Evolutionary conservation across 2,888 invertebrate genomes (phyloP), one percentile per base, ranked within the genome.

Genomic region (Drosophila mulleri): DNA sequence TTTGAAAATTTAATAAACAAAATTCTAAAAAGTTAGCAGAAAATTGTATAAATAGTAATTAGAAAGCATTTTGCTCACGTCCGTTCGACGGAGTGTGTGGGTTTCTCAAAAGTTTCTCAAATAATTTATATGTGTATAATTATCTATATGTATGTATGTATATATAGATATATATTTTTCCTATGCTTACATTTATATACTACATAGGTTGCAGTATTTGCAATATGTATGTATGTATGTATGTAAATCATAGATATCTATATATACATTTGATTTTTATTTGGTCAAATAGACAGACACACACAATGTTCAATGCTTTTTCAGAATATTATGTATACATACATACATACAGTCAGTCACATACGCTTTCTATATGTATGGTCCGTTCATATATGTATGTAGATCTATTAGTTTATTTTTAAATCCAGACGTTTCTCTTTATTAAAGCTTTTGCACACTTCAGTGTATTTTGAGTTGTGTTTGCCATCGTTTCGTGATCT

Each of bases 401-500:
- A 64, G 48, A 82, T 80, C 80, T 75, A 80, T 72, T 71, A 74
- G 87, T 86, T 86, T 86, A 86, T 88, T 84, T 83, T 80, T 89
- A 90, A 84, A 82, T 79, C 78, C 81, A 83, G 88, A 80, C 82
- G 80, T 80, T 82, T 78, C 84, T 80, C 74, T 76, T 83, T 82
- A 75, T 77, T 77, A 86, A 82, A 85, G 82, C 82, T 89, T 88
- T 88, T 80, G 79, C 81, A 77, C 82, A 82, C 83, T 83, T 90
- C 87, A 91, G 91, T 91, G 83, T 90, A 85, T 90, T 89, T 76
- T 78, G 78, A 89, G 82, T 87, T 82, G 88, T 84, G 89, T 83
- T 90, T 79, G 91, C 89, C 85, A 82, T 83, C 91, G 91, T 86
- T 90, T 91, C 91, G 90, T 83, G 85, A 73, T 78, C 78, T 78